phyloP scores from a whole-genome alignment of 2,113 vertebrate species.

The Parotia lawesii region DNA sequence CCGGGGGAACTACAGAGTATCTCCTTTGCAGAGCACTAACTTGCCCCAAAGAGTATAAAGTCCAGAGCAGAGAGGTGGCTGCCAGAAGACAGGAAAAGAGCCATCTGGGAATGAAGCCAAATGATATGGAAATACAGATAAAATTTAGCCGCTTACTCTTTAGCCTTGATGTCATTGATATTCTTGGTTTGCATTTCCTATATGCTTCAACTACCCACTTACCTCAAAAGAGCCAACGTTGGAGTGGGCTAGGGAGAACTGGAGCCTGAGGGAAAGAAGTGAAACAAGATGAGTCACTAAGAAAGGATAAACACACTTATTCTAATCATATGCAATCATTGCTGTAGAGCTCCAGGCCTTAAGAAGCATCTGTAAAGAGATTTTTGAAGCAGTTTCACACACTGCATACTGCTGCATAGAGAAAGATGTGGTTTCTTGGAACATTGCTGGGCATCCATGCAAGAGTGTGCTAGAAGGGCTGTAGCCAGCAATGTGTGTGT shows the following conservation, averaged over 20 bases:
- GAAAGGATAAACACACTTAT: neutral
- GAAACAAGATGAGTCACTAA: neutral
- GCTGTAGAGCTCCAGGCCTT: neutral
- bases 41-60: neutral
- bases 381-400: neutral
- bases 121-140: neutral
- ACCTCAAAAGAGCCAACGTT: constrained; percentile 66
- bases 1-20: neutral
- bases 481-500: neutral
- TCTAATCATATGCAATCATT: neutral
- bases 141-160: neutral
- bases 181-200: neutral
- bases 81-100: neutral
- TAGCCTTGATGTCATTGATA: neutral
- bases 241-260: constrained; percentile 58
- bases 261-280: constrained; percentile 63
- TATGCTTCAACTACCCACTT: neutral
- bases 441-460: neutral
- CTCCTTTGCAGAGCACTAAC: neutral
- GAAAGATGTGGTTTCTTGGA: neutral
- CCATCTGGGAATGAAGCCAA: neutral
- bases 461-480: neutral
- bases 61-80: neutral
- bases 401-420: neutral
- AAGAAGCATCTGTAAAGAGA: neutral